Evolutionary conservation across 2,797 vertebrate species (phyloP).

Genomic region (Pelobates cultripes): DNA sequence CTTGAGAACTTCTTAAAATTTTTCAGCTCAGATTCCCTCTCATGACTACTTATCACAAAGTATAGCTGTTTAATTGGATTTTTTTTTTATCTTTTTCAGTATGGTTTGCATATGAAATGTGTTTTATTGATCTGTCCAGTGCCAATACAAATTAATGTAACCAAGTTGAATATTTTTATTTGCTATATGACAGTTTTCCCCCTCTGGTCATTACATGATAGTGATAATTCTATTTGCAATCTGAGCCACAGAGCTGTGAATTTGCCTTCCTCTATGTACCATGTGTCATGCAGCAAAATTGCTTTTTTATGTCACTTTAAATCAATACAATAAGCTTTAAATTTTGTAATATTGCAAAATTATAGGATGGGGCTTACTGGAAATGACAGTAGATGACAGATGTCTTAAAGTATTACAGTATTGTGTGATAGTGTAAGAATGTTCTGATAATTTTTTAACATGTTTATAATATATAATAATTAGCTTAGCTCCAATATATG

Average conservation of each 20-base stretch:
- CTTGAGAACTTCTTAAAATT: too few species aligned
- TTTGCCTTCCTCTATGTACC: not conserved
- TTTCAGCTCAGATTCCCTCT: too few species aligned
- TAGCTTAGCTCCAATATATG: too few species aligned
- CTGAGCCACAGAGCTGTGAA: not conserved
- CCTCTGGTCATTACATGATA: not conserved
- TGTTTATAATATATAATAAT: too few species aligned
- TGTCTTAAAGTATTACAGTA: too few species aligned
- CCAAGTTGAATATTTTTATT: too few species aligned
- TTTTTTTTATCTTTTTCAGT: not conserved
- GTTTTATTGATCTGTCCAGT: not conserved
- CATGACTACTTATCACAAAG: not conserved
- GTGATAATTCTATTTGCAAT: not conserved
- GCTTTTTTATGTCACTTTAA: not conserved
- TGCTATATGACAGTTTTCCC: not conserved
- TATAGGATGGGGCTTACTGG: not conserved
- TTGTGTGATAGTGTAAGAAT: too few species aligned
- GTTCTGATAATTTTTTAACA: too few species aligned
- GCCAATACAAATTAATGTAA: not conserved
- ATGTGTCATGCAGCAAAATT: not conserved
- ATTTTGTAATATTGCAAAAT: not conserved
- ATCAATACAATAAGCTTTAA: not conserved
- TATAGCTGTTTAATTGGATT: not conserved
- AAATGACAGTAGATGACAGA: too few species aligned
- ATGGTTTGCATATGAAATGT: constrained; percentile 9